Evolutionary conservation across 2,797 vertebrate species (phyloP), one percentile per base, ranked within the genome.

Genomic region (Trachops cirrhosus): DNA sequence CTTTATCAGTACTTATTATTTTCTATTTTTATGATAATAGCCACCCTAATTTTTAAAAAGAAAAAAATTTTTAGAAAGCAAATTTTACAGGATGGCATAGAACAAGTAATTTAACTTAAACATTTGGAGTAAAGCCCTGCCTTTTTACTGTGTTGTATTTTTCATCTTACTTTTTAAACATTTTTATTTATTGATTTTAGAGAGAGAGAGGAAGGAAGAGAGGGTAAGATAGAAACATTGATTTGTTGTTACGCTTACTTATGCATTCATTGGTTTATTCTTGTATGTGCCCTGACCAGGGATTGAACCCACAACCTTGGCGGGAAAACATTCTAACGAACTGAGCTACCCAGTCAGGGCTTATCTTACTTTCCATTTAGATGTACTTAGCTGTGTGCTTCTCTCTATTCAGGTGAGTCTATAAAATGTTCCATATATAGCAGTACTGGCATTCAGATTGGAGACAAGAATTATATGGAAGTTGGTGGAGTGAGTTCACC

Each of bases 391-490:
- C 93, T 75, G 18, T 87, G 64, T 92, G 9, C 93, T 80, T 96
- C 91, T n/a, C 75, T 96, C 52, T 85, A 29, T 59, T 82, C 95
- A 98, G 98, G 98, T 0, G 98, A 98, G 16, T 22, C 96, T 68
- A 0, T 86, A 90, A 98, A 93, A 50, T 97, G 98, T 54, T 97
- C 71, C 96, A 99, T 99, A 97, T 96, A 29, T 6, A 98, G 99
- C 46, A 99, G 99, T 91, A 98, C 97, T 21, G 98, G 98, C 84
- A 97, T 99, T 98, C 99, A 99, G 96, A 99, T 99, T 52, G 99
- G 99, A 90, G 98, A 97, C 96, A 89, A 98, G 97, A 99, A 99
- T 98, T 96, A 50, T 1, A 98, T 99, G 99, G 98, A 97, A 64
- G 97, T 99, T 89, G 96, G 97, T 50, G 97, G 95, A 22, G 37